Evolutionary conservation across 2,113 vertebrate species (phyloP), one percentile per base, ranked within the genome.

Genomic region (Rhinogobius similis): DNA sequence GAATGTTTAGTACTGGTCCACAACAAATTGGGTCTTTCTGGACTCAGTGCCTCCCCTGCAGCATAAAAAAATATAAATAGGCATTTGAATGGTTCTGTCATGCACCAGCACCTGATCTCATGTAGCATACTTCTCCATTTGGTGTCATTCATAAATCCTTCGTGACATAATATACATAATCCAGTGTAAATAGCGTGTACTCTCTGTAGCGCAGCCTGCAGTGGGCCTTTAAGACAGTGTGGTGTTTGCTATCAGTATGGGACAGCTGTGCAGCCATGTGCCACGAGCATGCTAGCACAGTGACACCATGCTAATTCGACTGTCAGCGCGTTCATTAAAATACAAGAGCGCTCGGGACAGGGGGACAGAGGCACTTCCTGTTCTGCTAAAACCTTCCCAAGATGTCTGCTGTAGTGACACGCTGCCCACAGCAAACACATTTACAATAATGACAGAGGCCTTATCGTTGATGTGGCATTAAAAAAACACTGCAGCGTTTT

Each of bases 221-320:
- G 9, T 80, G 82, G 85, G 85, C 48, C 74, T 58, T 62, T 11
- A 75, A 81, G 70, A 75, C 56, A 63, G 63, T 56, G 76, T 20
- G 50, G 48, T 18, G 73, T 68, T 50, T 50, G 84, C 81, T 90
- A 84, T 86, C 87, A 85, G 77, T 65, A 68, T 46, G 23, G 80
- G 85, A 88, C 86, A 90, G 87, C 85, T 84, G 88, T 73, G 77
- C 73, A 79, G 69, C 29, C 75, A 38, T 48, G 82, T 77, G 62
- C 46, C 75, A 62, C 69, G 65, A 59, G 77, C 82, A 72, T 63
- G 70, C 81, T 53, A 79, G 61, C 52, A 76, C 64, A 52, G 75
- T 78, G 69, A 81, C 87, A 86, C 78, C 76, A 58, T 82, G 86
- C 77, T 89, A 88, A 89, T 85, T 85, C 20, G 24, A 77, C 87